Conservation (phyloP, 2,113 vertebrate genomes). For the Serilophus lunatus region DNA sequence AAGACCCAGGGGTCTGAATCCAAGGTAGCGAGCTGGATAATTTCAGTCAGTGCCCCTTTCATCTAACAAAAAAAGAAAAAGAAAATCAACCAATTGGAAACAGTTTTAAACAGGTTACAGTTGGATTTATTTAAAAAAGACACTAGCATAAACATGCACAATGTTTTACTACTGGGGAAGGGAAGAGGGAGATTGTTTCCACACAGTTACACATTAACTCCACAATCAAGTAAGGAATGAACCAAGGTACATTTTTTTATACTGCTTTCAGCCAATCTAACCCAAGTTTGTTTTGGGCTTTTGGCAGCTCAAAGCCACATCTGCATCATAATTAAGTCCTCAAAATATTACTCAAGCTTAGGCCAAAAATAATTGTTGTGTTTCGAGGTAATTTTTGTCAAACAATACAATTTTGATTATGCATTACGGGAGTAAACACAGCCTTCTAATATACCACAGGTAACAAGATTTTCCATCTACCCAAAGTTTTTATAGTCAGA, state of each 20-base stretch:
- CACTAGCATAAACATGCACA: constrained; percentile 25
- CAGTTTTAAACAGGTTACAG: not conserved
- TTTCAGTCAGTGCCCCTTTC: constrained; percentile 94
- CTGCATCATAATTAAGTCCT: not conserved
- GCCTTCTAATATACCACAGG: not conserved
- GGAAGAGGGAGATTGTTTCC: not conserved
- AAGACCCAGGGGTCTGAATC: constrained; percentile 98
- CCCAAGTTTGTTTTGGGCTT: not conserved
- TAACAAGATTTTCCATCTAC: not conserved
- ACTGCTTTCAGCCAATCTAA: not conserved
- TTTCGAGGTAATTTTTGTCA: no score
- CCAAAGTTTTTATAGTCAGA: not conserved
- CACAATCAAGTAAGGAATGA: not conserved
- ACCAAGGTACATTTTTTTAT: not conserved
- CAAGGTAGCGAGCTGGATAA: constrained; percentile 93
- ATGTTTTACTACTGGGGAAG: constrained; percentile 4
- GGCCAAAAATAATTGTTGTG: not conserved
- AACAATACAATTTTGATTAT: no score
- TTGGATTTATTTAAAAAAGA: constrained; percentile 10
- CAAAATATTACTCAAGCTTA: not conserved
- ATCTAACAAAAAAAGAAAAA: constrained; percentile 80
- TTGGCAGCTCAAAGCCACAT: not conserved
- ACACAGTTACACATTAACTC: constrained; percentile 8
- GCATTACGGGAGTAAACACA: not conserved
- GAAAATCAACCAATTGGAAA: constrained; percentile 61